Base-by-base conservation (phyloP, 2,888 invertebrate species). In the Uloborus plumipes region DNA sequence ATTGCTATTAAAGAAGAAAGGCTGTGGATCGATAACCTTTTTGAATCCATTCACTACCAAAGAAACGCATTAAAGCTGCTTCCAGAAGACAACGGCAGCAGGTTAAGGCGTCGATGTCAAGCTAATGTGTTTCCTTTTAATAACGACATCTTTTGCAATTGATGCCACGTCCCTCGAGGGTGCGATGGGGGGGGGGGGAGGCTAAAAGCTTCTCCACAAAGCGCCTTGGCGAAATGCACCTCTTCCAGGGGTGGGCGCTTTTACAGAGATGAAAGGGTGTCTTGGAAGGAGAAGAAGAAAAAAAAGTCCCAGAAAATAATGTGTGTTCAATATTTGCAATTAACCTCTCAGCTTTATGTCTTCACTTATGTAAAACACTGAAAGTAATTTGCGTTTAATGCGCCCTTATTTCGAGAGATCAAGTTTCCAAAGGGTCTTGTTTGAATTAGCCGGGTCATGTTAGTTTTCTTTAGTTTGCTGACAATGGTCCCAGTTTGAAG, bases 101-200 rank as follows among this genome's bases (percentile, higher is more conserved):
- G 26, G 26, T 26, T 71, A 78, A 67, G 73, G 67, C 79, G 72
- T 61, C 72, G 66, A 78, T 71, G 64, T 72, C 65, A 49, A 51
- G 65, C 67, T 79, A 79, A 79, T 79, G 79, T 67, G 73, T 79
- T 79, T 79, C 79, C 73, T 79, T 79, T 79, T 79, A 79, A 79
- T 79, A 79, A 79, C 67, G 72, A 62, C 72, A 73, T 73, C 72
- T 73, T 59, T 66, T 62, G 20, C 61, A 72, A 73, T 79, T 79
- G 73, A 69, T 55, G 70, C 62, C 62, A 26, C 55, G 53, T 75
- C 66, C 6, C 26, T 26, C 26, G 26, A 26, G 26, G n/a, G 26
- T 26, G 26, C 26, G 26, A 26, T 26, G 26, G 26, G 26, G 26
- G 26, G 26, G 26, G 26, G 26, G 26, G 26, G 2, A 58, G 71